These are phyloP conservation scores for Coreius guichenoti DNA, from an alignment of 2,797 vertebrate genomes.

Conservation along the genomic window DNA sequence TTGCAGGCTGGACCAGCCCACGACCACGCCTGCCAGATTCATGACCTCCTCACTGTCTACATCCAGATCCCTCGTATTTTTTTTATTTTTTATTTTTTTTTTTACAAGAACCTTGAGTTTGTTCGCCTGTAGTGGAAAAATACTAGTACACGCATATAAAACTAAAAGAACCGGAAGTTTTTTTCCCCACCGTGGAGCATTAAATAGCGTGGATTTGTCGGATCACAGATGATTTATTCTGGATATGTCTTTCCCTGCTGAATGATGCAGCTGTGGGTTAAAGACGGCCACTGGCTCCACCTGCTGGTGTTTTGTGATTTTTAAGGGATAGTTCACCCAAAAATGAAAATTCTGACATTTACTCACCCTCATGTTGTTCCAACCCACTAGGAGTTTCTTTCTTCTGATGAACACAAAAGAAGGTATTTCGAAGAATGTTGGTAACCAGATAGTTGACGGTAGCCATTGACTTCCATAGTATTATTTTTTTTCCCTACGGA, in stretches of 20 bases:
- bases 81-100: too few relatives aligned
- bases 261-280: constrained; percentile 25
- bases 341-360: not conserved
- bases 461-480: too few relatives aligned
- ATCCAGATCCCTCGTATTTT: not conserved
- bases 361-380: not conserved
- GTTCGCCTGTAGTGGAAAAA: not conserved
- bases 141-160: not conserved
- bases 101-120: not conserved
- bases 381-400: not conserved
- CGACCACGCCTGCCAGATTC: constrained; percentile 78
- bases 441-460: too few relatives aligned
- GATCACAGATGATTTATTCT: constrained; percentile 3
- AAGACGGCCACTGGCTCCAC: constrained; percentile 63
- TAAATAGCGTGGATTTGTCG: not conserved
- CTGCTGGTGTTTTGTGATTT: constrained; percentile 48
- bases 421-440: too few relatives aligned
- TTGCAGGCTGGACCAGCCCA: constrained; percentile 75
- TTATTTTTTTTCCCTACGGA: too few relatives aligned
- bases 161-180: not conserved
- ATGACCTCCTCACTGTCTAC: constrained; percentile 30
- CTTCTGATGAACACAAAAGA: not conserved
- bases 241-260: not conserved
- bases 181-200: not conserved
- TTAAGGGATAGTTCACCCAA: not conserved